A percentile compares a stretch with the other conserved stretches of the same genome.
Evolutionary conservation across 2,888 invertebrate species (phyloP).

Genomic region (Ophion slaviceki): DNA sequence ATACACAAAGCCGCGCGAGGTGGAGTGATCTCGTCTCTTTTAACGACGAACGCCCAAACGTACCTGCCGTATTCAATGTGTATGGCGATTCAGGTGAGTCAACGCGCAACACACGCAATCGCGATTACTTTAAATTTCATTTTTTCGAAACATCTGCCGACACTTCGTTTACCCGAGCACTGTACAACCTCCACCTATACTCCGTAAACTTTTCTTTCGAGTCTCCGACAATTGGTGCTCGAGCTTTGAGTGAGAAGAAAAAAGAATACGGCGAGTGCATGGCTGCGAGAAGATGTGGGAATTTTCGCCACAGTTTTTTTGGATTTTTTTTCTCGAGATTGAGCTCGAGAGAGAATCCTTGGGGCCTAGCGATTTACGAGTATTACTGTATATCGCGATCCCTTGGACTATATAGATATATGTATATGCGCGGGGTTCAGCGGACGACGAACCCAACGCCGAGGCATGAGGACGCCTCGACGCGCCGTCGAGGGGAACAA

Average conservation of each 20-base stretch:
- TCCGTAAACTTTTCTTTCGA: no score
- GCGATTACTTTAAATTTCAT: no score
- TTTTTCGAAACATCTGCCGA: no score
- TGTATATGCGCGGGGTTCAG: constrained; percentile 60
- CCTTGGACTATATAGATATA: constrained; percentile 1
- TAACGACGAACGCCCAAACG: constrained; percentile 81
- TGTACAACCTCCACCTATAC: no score
- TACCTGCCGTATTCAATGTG: constrained; percentile 90
- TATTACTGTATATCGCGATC: constrained; percentile 4
- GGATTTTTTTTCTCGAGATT: no score
- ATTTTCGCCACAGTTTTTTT: no score
- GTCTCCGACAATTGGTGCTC: no score
- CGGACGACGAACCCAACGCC: constrained; percentile 77
- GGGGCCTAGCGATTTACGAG: not conserved
- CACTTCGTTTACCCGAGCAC: no score
- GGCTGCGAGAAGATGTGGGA: no score
- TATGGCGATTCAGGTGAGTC: constrained; percentile 94
- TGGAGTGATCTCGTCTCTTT: constrained; percentile 79
- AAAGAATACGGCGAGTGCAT: no score
- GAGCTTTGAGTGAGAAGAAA: no score
- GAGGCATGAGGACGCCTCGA: constrained; percentile 62
- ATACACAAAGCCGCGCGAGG: constrained; percentile 69
- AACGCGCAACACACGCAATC: not conserved
- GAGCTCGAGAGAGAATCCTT: not conserved
- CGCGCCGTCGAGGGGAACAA: constrained; percentile 56